Base-by-base conservation (phyloP, 2,888 invertebrate genomes). In the Hirtodrosophila confusa region DNA sequence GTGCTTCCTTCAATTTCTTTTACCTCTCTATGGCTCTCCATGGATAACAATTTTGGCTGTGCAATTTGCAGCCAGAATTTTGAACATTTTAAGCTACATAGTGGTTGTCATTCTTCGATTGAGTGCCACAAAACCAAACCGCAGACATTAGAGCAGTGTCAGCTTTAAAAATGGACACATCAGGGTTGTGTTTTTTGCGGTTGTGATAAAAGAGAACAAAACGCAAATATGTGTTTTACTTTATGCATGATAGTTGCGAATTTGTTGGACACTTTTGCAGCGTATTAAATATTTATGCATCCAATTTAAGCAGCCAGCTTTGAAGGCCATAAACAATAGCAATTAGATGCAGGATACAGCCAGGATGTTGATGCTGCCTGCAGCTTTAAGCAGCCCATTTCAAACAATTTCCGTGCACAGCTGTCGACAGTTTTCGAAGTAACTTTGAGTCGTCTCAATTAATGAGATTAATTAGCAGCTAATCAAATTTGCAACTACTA, bases 381-480 rank as follows among this genome's bases (percentile, higher is more conserved):
- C 9, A 66, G 62, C 48, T 61, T 67, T 45, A 60, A 65, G 75
- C 23, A 54, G 58, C 44, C 65, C 73, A 78, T 75, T 79, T 78
- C 71, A 11, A 68, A 65, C 66, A 76, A 80, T 75, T 84, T 82
- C 76, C 82, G 75, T 63, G 54, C 45, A 47, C 63, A 61, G 58
- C 80, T 80, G 82, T 71, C 78, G 51, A 62, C 76, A 70, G 71
- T 80, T 84, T 74, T 54, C 51, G 49, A 66, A 80, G 78, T 69
- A 70, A 80, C 56, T 78, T 64, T 50, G 62, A 69, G 68, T 66
- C 69, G 69, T 67, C 74, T 61, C 80, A 69, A 80, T 80, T 82
- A 82, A 82, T 85, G 69, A 80, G 85, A 82, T 82, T 85, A 82
- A 82, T 82, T 85, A 82, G 69, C 69, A 66, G 69, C 76, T 82